Conservation (phyloP, 1,140 invertebrate species). For the silkworm (Bombyx mori) region ASM3026992v2 NC_085110.1:11243001-11243500, state of each 20-base stretch:
- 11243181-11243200: slow-evolving; percentile 62
- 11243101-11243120: slow-evolving; percentile 40
- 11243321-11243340: slow-evolving; percentile 43
- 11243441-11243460: no score
- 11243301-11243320: slow-evolving; percentile 55
- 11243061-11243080: slow-evolving; percentile 36
- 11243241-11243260: slow-evolving; percentile 61
- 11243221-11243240: slow-evolving; percentile 52
- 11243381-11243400: slow-evolving; percentile 32
- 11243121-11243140: slow-evolving; percentile 43
- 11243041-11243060: slow-evolving; percentile 55
- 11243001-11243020: slow-evolving; percentile 61
- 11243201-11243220: slow-evolving; percentile 64
- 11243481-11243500: no score
- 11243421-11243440: slow-evolving; percentile 25
- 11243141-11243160: slow-evolving; percentile 41
- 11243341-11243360: slow-evolving; percentile 33
- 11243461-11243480: no score
- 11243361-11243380: slow-evolving; percentile 21
- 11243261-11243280: slow-evolving; percentile 59
- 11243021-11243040: slow-evolving; percentile 60
- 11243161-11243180: slow-evolving; percentile 52
- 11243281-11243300: slow-evolving; percentile 44
- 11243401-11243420: slow-evolving; percentile 28
- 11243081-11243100: slow-evolving; percentile 34